Base-by-base conservation (phyloP, 1,140 invertebrate species). In the Harpegnathos saltator region DNA sequence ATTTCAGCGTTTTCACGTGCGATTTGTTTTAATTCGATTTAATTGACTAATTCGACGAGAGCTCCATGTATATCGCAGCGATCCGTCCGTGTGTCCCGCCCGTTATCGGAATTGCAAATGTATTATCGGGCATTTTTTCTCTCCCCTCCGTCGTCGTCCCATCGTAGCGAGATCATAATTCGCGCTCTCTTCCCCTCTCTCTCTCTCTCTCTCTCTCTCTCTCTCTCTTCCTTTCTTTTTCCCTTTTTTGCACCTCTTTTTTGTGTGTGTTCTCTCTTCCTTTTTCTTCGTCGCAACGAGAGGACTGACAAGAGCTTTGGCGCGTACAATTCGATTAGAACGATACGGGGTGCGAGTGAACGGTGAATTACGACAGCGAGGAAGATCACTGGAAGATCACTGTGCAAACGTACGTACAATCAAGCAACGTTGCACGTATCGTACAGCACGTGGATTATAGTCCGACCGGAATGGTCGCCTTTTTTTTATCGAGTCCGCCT, bases 391-490 rank as follows among this genome's bases (percentile, higher is more conserved):
- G 44, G 22, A 4, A 61, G 2, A 74, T 44, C 38, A 44, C 38
- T 44, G 15, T 44, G 61, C 62, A 74, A 74, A 74, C 71, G 33
- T 74, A 62, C 56, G 72, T 74, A 62, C 38, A 74, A 44, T 74
- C 22, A 0, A 62, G 62, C 44, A 74, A 48, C 11, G 54, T 73
- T 61, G 52, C 33, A 73, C 33, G 29, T 61, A 73, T 24, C 29
- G 9, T 73, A 62, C 12, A 62, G 1, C 33, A 74, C 44, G 22
- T n/a, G 19, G 17, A 7, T 74, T 48, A 61, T 1, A 62, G 26
- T 61, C 24, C 3, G 11, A 24, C 26, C 3, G 11, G 44, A 73
- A 61, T 61, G 59, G 61, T 48, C 22, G 3, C 19, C 24, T 5
- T 3, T 59, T 59, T 44, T 29, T 56, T 7, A 38, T 44, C 17